A percentile compares a stretch with the other conserved stretches of the same genome.
Evolutionary conservation across 2,113 vertebrate genomes (phyloP).

Genomic region (Myanophis thanlyinensis): DNA sequence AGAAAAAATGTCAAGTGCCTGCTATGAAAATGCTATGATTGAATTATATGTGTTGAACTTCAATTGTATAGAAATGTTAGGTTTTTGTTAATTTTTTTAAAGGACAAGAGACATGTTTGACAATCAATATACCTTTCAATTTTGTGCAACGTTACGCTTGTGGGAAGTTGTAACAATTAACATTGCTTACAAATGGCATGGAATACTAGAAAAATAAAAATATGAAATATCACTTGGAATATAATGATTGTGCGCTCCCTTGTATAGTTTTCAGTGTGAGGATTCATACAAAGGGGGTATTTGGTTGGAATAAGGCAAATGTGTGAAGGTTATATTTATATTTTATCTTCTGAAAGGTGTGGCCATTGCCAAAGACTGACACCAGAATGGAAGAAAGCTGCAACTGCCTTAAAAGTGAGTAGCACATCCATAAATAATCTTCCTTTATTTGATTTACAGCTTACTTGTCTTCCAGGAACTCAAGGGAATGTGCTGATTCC

Average conservation of each 20-base stretch:
- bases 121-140: background rate
- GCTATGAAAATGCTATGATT: background rate
- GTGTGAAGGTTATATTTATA: background rate
- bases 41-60: background rate
- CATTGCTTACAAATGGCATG: background rate
- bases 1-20: background rate
- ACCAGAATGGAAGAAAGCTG: conserved; percentile 95
- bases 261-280: background rate
- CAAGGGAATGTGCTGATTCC: background rate
- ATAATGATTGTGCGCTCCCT: background rate
- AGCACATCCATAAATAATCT: background rate
- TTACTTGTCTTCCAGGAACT: background rate
- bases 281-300: background rate
- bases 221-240: background rate
- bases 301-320: background rate
- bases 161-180: background rate
- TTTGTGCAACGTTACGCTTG: background rate
- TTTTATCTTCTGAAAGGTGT: conserved; percentile 76
- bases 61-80: background rate
- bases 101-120: background rate
- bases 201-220: background rate
- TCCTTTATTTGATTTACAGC: background rate
- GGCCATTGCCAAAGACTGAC: conserved; percentile 89
- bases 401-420: conserved; percentile 92
- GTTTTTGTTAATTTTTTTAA: background rate